Conservation (phyloP, 2,888 invertebrate genomes). For the Chromoteleia sp. region DNA sequence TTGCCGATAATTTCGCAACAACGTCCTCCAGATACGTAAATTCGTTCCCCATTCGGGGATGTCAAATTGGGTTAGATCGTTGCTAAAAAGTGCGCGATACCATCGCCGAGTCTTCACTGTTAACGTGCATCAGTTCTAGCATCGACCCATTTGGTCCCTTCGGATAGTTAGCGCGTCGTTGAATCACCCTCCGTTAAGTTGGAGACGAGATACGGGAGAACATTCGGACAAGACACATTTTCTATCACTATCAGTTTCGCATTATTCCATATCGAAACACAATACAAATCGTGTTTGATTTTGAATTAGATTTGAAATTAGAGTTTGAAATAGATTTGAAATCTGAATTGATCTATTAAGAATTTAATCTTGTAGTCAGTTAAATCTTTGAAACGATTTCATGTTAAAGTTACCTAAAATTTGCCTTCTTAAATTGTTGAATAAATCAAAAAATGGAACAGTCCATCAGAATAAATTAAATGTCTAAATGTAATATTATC, state of each 20-base stretch:
- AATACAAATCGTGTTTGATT: too few relatives aligned
- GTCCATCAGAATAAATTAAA: too few relatives aligned
- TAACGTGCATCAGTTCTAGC: slow-evolving; percentile 56
- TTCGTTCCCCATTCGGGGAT: slow-evolving; percentile 3
- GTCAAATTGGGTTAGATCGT: slow-evolving; percentile 39
- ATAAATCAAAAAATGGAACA: too few relatives aligned
- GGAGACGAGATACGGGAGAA: slow-evolving; percentile 39
- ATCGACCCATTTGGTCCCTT: slow-evolving; percentile 69
- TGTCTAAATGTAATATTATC: too few relatives aligned
- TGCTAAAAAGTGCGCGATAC: slow-evolving; percentile 42
- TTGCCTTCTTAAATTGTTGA: too few relatives aligned
- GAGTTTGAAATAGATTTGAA: background rate
- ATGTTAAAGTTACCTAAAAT: too few relatives aligned
- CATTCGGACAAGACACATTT: slow-evolving; percentile 29
- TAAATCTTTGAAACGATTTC: too few relatives aligned
- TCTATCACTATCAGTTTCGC: slow-evolving; percentile 36
- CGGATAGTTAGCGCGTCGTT: slow-evolving; percentile 59
- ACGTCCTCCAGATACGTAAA: slow-evolving; percentile 15
- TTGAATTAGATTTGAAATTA: too few relatives aligned
- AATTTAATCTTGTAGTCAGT: too few relatives aligned
- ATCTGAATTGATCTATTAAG: too few relatives aligned
- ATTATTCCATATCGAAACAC: slow-evolving; percentile 17
- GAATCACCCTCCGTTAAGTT: slow-evolving; percentile 65
- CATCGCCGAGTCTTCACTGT: slow-evolving; percentile 50
- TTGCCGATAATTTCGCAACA: slow-evolving; percentile 6